Evolutionary conservation across 2,797 vertebrate species (phyloP).

Genomic region (Hapalemur alaotrensis): DNA sequence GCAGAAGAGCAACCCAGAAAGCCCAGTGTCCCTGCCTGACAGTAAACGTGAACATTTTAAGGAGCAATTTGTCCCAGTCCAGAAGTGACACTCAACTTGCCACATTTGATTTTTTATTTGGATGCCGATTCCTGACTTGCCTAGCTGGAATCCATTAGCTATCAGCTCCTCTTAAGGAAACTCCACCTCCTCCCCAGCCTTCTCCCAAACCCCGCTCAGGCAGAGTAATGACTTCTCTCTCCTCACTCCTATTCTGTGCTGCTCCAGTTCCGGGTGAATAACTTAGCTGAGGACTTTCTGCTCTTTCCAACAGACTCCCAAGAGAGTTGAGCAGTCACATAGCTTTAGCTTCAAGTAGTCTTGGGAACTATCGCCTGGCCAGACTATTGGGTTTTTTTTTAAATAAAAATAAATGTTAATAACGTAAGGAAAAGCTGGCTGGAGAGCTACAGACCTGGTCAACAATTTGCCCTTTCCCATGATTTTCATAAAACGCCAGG

Average conservation of each 20-base stretch:
- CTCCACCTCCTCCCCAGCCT: background rate
- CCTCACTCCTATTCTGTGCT: background rate
- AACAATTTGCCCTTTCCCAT: background rate
- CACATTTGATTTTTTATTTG: background rate
- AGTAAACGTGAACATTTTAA: background rate
- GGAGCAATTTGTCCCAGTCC: background rate
- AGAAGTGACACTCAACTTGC: background rate
- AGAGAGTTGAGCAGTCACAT: background rate
- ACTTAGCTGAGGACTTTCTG: background rate
- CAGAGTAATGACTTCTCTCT: background rate
- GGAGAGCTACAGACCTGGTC: background rate
- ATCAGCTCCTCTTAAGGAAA: background rate
- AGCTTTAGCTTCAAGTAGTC: background rate
- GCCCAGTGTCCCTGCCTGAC: background rate
- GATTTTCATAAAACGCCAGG: background rate
- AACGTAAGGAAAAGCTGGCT: background rate
- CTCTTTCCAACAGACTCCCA: conserved; percentile 36
- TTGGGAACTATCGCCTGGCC: conserved; percentile 11
- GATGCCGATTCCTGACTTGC: background rate
- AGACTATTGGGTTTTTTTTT: background rate
- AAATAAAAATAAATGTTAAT: conserved; percentile 48
- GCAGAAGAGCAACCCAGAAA: background rate
- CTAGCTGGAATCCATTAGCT: background rate
- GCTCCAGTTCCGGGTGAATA: background rate
- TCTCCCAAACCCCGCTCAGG: background rate